phyloP scores from a whole-genome alignment of 37 sponge, comb jelly and placozoan genomes.

The Lycopodina hypogea region DNA sequence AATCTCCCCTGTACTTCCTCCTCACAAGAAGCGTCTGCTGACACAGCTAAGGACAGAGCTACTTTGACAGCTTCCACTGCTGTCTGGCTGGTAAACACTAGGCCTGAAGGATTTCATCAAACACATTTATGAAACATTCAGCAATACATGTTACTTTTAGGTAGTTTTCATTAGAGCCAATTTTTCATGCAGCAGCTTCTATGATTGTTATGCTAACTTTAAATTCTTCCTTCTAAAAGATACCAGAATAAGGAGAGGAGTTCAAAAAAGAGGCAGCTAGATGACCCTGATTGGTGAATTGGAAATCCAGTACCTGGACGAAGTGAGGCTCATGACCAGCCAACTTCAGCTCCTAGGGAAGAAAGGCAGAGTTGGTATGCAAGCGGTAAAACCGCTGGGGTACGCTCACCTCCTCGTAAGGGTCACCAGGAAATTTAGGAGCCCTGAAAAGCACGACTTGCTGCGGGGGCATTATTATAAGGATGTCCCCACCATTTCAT shows the following conservation, averaged over 20 bases:
- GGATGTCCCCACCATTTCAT: too few relatives aligned
- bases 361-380: background rate
- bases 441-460: constrained; percentile 18
- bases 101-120: constrained; percentile 18
- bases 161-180: too few relatives aligned
- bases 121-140: too few relatives aligned
- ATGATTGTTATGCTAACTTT: too few relatives aligned
- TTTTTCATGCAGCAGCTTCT: too few relatives aligned
- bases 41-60: background rate
- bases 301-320: constrained; percentile 61
- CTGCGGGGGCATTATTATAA: too few relatives aligned
- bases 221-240: background rate
- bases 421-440: constrained; percentile 22
- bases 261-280: constrained; percentile 24
- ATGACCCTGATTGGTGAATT: constrained; percentile 18
- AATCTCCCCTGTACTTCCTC: too few relatives aligned
- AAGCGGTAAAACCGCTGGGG: background rate
- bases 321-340: constrained; percentile 48
- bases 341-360: constrained; percentile 33
- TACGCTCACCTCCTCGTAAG: constrained; percentile 28
- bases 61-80: constrained; percentile 33
- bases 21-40: background rate
- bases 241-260: constrained; percentile 29
- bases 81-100: constrained; percentile 76
- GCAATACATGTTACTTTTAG: background rate